A percentile compares a stretch with the other conserved stretches of the same genome.
phyloP scores from a whole-genome alignment of 2,113 vertebrate species.

The Herpetotheres cachinnans region DNA sequence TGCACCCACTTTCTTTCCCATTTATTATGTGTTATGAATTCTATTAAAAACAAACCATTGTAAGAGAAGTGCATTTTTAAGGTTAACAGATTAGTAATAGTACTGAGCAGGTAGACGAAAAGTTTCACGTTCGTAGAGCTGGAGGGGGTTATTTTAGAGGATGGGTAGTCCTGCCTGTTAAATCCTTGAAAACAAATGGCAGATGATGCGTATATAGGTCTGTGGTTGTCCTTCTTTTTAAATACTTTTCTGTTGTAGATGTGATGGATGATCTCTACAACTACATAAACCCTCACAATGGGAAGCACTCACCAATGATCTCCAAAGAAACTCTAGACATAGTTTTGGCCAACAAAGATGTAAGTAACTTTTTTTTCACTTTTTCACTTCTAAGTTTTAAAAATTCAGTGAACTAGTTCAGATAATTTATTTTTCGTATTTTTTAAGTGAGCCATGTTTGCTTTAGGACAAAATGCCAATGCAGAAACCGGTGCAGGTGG shows the following conservation, averaged over 20 bases:
- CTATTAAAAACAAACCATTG: background rate
- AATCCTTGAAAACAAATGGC: background rate
- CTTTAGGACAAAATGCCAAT: background rate
- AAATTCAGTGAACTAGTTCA: background rate
- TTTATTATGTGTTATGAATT: background rate
- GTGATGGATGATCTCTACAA: constrained; percentile 96
- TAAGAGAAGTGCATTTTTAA: background rate
- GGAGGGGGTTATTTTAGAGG: background rate
- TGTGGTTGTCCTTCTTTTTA: background rate
- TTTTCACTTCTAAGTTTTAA: background rate
- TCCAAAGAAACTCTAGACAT: constrained; percentile 87
- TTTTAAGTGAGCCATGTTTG: background rate
- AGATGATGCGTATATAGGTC: accelerated
- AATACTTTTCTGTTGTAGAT: constrained; percentile 65
- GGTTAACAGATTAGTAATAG: background rate
- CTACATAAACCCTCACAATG: constrained; percentile 89
- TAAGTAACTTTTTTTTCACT: constrained; percentile 56
- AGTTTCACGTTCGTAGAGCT: background rate
- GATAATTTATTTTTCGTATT: background rate
- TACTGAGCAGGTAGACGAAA: background rate
- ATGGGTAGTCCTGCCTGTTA: background rate
- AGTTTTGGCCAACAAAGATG: constrained; percentile 89
- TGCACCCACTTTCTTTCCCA: background rate
- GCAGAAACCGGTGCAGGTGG: background rate
- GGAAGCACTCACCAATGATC: constrained; percentile 92